phyloP scores from a whole-genome alignment of 2,113 vertebrate species.

The Calyptomena viridis region DNA sequence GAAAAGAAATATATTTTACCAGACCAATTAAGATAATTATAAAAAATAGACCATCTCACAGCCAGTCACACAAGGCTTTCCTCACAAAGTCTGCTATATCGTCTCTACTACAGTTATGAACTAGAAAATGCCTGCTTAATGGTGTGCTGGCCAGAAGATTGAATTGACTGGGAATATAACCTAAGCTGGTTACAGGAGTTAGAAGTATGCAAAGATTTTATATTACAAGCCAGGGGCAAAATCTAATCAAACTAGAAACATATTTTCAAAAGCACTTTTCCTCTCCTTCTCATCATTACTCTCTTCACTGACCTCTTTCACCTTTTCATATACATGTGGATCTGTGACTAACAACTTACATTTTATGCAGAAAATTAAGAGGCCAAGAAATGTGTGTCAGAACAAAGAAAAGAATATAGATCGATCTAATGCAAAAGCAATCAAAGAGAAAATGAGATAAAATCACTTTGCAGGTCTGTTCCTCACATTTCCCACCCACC shows the following conservation, averaged over 20 bases:
- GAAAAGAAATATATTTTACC: not conserved
- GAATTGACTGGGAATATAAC: not conserved
- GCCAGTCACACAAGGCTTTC: not conserved
- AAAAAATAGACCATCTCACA: not conserved
- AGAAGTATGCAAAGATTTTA: not conserved
- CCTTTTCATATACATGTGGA: not conserved
- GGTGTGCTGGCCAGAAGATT: not conserved
- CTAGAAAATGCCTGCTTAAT: not conserved
- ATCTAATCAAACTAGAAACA: not conserved
- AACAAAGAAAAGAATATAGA: constrained; percentile 10
- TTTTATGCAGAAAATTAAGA: constrained; percentile 17
- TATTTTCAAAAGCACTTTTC: not conserved
- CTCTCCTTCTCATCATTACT: not conserved
- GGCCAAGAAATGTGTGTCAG: constrained; percentile 5
- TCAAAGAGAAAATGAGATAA: not conserved
- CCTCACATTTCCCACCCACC: not conserved
- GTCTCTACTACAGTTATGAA: not conserved
- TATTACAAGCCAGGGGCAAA: not conserved
- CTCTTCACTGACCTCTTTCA: not conserved
- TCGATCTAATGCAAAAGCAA: not conserved
- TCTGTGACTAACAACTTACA: not conserved
- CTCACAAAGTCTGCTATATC: not conserved
- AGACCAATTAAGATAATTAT: constrained; percentile 6
- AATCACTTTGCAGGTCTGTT: not conserved
- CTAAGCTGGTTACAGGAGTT: not conserved